These are phyloP conservation scores for Stylophora pistillata DNA, from an alignment of 64 coral and sea anemone species.

Conservation along the genomic window DNA sequence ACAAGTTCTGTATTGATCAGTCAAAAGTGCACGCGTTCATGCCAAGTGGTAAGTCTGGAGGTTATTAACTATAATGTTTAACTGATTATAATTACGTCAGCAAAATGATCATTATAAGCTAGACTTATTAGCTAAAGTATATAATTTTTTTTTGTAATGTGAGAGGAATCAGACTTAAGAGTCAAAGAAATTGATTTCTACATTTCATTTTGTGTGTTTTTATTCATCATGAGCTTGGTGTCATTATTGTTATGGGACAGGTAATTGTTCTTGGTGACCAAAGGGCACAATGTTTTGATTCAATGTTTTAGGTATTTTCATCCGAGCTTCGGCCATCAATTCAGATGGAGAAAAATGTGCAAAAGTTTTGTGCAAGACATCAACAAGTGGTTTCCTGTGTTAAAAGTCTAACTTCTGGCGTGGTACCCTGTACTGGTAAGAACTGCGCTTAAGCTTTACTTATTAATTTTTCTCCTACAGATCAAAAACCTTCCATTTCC, in stretches of 20 bases:
- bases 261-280: too few species aligned
- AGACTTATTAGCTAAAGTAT: too few species aligned
- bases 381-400: constrained; percentile 52
- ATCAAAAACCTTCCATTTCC: not conserved
- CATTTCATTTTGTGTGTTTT: too few species aligned
- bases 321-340: constrained; percentile 29
- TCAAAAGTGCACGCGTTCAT: constrained; percentile 9
- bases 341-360: not conserved
- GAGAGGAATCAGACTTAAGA: too few species aligned
- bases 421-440: not conserved
- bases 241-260: too few species aligned
- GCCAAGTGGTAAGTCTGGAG: constrained; percentile 55
- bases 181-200: too few species aligned
- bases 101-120: too few species aligned
- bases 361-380: constrained; percentile 7
- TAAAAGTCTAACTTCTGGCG: not conserved
- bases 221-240: too few species aligned
- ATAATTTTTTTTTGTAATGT: too few species aligned
- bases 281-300: too few species aligned
- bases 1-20: not conserved
- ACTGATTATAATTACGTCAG: too few species aligned
- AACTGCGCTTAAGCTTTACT: not conserved
- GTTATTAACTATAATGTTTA: not conserved
- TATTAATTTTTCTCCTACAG: too few species aligned
- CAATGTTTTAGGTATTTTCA: constrained; percentile 39